A percentile compares a stretch with the other conserved stretches of the same genome.
Conservation (phyloP, 2,113 vertebrate species). For the Gavia stellata region DNA sequence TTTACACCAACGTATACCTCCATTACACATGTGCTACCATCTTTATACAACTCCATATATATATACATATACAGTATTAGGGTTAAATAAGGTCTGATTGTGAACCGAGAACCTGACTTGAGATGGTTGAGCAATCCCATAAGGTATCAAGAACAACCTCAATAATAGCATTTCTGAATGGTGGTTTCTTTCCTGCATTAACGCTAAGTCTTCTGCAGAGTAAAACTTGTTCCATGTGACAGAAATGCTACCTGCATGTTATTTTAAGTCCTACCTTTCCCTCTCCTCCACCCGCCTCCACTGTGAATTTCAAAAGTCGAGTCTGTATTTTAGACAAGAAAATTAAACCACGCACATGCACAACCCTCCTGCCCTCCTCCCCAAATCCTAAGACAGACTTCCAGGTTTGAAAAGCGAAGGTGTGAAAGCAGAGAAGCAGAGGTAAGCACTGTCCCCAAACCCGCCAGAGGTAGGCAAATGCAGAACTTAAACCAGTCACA, state of each 20-base stretch:
- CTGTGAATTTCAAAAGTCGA: background rate
- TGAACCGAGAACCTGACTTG: background rate
- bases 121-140: background rate
- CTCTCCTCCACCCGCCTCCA: background rate
- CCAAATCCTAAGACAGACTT: background rate
- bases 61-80: background rate
- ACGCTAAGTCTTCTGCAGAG: background rate
- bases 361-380: background rate
- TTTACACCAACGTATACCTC: background rate
- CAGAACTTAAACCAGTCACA: background rate
- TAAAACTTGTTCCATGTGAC: background rate
- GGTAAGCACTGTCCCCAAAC: background rate
- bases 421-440: background rate
- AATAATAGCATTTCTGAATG: background rate
- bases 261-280: background rate
- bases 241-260: background rate
- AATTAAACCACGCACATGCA: background rate
- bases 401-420: background rate
- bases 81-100: background rate
- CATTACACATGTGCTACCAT: rapidly evolving
- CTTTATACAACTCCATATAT: background rate
- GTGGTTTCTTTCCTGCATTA: background rate
- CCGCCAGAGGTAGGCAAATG: background rate
- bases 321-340: background rate
- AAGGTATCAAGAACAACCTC: background rate